Evolutionary conservation across 1,140 invertebrate species (phyloP).

Genomic region (Drosophila ohnishii): DNA sequence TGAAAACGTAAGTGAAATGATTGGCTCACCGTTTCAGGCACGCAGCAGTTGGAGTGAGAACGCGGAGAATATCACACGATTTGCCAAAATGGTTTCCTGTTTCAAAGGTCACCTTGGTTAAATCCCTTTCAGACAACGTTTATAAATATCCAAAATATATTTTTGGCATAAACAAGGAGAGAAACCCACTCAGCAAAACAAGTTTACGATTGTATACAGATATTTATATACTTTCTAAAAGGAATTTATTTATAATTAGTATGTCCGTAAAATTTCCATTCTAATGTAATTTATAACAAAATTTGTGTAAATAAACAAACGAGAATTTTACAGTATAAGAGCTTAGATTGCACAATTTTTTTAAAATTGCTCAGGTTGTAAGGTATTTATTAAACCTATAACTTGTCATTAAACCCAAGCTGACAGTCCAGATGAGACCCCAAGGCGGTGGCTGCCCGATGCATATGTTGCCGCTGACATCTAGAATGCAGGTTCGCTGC

Average conservation of each 20-base stretch:
- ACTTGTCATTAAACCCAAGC: background rate
- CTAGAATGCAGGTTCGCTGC: constrained; percentile 59
- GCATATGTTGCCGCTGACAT: constrained; percentile 60
- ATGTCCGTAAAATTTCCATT: too few relatives aligned
- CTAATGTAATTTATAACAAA: too few relatives aligned
- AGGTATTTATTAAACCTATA: background rate
- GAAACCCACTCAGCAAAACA: too few relatives aligned
- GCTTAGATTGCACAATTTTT: background rate
- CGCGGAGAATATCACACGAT: constrained; percentile 26
- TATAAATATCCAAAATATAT: background rate
- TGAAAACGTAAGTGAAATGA: constrained; percentile 66
- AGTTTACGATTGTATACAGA: too few relatives aligned
- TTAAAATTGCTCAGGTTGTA: background rate
- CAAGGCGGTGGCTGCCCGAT: constrained; percentile 14
- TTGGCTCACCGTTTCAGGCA: constrained; percentile 43
- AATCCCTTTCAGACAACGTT: background rate
- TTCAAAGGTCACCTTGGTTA: constrained; percentile 8
- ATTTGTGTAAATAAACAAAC: too few relatives aligned
- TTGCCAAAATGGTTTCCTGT: constrained; percentile 5
- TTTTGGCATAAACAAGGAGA: background rate
- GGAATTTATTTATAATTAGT: too few relatives aligned
- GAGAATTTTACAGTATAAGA: too few relatives aligned
- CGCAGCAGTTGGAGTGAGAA: background rate
- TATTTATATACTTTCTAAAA: too few relatives aligned
- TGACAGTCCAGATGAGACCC: constrained; percentile 5